A percentile compares a stretch with the other conserved stretches of the same genome.
Conservation (phyloP, 2,797 vertebrate species). For the Parauchenoglanis punctatus region DNA sequence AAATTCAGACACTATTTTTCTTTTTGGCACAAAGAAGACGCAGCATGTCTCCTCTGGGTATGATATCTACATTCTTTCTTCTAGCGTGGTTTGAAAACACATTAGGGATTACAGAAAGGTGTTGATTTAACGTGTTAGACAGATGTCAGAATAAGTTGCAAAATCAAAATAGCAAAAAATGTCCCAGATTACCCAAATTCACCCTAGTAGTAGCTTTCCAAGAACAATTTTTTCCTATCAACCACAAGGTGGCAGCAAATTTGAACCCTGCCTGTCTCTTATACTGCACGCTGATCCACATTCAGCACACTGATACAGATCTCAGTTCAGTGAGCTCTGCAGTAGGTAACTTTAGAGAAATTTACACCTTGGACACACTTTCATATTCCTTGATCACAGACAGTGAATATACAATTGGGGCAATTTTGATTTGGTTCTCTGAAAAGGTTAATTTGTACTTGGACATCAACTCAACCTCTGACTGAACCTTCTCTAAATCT, state of each 20-base stretch:
- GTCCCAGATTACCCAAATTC: too few relatives aligned
- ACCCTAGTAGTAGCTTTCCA: slow-evolving; percentile 1
- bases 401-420: not conserved
- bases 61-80: too few relatives aligned
- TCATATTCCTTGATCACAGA: not conserved
- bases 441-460: slow-evolving; percentile 15
- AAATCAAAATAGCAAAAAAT: too few relatives aligned
- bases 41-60: too few relatives aligned
- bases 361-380: not conserved
- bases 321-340: not conserved
- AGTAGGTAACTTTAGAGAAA: not conserved
- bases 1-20: too few relatives aligned
- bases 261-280: not conserved
- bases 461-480: slow-evolving; percentile 14
- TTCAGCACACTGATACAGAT: not conserved
- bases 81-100: too few relatives aligned
- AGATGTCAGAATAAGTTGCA: too few relatives aligned
- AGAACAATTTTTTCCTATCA: slow-evolving; percentile 26
- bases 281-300: too few relatives aligned
- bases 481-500: slow-evolving; percentile 8
- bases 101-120: too few relatives aligned
- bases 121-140: too few relatives aligned
- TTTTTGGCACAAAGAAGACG: too few relatives aligned
- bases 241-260: slow-evolving; percentile 66
- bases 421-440: not conserved